phyloP scores from a whole-genome alignment of 2,888 invertebrate species.

The Argyresthia goedartella region DNA sequence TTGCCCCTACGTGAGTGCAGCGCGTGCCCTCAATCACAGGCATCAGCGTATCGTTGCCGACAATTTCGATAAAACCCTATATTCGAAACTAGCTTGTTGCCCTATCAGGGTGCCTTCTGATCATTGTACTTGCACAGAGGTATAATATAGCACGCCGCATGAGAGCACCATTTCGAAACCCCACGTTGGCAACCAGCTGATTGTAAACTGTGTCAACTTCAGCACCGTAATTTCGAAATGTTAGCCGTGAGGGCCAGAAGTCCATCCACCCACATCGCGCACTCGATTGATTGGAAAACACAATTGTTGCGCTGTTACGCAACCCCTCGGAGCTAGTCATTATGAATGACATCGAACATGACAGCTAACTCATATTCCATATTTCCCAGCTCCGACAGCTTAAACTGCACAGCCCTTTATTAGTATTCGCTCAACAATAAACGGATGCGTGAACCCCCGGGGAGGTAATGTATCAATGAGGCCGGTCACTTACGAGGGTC shows the following conservation, averaged over 20 bases:
- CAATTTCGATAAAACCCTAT: conserved; percentile 52
- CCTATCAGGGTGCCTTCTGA: neutral
- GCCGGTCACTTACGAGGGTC: conserved; percentile 34
- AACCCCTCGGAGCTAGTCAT: conserved; percentile 31
- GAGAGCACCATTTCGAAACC: neutral
- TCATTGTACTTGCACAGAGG: conserved; percentile 3
- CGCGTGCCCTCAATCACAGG: conserved; percentile 55
- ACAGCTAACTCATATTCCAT: conserved; percentile 37
- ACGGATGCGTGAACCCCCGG: conserved; percentile 28
- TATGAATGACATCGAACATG: conserved; percentile 38
- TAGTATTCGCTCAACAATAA: conserved; percentile 34
- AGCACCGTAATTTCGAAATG: neutral
- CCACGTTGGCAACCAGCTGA: neutral
- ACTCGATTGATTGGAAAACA: conserved; percentile 62
- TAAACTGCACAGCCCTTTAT: conserved; percentile 28
- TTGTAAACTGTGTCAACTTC: neutral
- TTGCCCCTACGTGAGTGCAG: conserved; percentile 48
- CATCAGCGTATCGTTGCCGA: conserved; percentile 36
- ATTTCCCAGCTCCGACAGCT: conserved; percentile 24
- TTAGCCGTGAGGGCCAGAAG: conserved; percentile 39
- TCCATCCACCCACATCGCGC: conserved; percentile 34
- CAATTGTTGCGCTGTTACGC: conserved; percentile 54
- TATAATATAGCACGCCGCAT: neutral
- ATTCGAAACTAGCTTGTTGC: conserved; percentile 18
- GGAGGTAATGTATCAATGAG: conserved; percentile 40